Percentiles rank a stretch among this genome's conserved stretches.
Conservation (phyloP, 2,888 invertebrate species). For the Baronia brevicornis region DNA sequence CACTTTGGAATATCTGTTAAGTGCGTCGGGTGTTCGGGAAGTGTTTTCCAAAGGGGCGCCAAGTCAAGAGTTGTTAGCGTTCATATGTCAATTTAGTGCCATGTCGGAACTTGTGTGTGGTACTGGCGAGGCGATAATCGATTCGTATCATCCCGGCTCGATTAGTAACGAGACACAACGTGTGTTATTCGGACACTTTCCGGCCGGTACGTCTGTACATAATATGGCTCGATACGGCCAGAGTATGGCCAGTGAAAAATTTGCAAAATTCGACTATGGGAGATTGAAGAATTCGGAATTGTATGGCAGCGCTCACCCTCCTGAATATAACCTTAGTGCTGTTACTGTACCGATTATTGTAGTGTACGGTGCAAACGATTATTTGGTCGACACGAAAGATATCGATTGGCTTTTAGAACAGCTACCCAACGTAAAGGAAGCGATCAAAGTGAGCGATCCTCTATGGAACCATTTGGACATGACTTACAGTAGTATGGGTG, state of each 20-base stretch:
- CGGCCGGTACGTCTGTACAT: slow-evolving; percentile 35
- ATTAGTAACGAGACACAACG: slow-evolving; percentile 23
- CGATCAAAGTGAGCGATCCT: slow-evolving; percentile 15
- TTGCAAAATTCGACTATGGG: slow-evolving; percentile 33
- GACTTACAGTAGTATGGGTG: slow-evolving; percentile 22
- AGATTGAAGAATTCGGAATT: slow-evolving; percentile 23
- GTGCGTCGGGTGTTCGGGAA: slow-evolving; percentile 13
- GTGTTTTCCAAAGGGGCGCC: slow-evolving; percentile 15
- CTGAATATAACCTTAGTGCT: slow-evolving; percentile 33
- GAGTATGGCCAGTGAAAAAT: slow-evolving; percentile 24
- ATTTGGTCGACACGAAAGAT: slow-evolving; percentile 30
- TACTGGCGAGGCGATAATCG: slow-evolving; percentile 12
- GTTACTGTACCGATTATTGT: slow-evolving; percentile 30
- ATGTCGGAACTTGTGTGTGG: slow-evolving; percentile 22
- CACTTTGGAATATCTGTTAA: slow-evolving; percentile 30
- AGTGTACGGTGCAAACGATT: slow-evolving; percentile 31
- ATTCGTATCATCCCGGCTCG: slow-evolving; percentile 21
- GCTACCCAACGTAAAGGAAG: slow-evolving; percentile 29
- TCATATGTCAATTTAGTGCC: slow-evolving; percentile 38
- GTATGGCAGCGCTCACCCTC: slow-evolving; percentile 29
- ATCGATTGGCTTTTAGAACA: slow-evolving; percentile 20
- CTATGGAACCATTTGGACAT: slow-evolving; percentile 36
- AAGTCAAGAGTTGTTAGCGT: slow-evolving; percentile 20
- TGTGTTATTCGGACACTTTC: slow-evolving; percentile 25
- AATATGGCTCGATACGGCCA: slow-evolving; percentile 34